These are phyloP conservation scores for Psilopogon haemacephalus DNA, from an alignment of 2,113 vertebrate genomes.

Conservation along the genomic window DNA sequence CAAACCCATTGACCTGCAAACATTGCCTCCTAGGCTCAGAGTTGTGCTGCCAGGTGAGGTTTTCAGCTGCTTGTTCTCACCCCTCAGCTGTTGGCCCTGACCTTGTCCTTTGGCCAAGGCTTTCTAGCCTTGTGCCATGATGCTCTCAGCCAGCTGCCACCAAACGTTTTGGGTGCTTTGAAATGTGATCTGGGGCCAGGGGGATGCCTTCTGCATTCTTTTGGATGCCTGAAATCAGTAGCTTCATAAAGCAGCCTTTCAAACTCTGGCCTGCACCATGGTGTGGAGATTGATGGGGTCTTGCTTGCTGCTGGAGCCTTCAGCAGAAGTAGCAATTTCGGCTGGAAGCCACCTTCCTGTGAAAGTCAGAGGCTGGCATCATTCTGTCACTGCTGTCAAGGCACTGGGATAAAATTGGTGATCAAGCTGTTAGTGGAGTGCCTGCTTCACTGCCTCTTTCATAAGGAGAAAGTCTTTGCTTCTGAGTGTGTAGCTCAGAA, in stretches of 20 bases:
- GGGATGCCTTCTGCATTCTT: background rate
- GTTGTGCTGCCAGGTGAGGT: background rate
- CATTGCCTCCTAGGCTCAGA: background rate
- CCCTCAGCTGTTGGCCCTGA: background rate
- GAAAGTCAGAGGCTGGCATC: background rate
- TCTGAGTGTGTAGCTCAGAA: background rate
- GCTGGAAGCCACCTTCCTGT: background rate
- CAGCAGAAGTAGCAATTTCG: background rate
- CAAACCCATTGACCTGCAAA: background rate
- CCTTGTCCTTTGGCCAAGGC: background rate
- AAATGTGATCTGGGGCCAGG: rapidly evolving
- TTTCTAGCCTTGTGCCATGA: background rate
- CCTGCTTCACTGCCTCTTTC: background rate
- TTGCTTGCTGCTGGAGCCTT: background rate
- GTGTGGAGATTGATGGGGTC: background rate
- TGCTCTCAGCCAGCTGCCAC: background rate
- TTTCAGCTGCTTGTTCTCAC: background rate
- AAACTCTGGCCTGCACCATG: background rate
- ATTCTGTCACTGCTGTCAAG: background rate
- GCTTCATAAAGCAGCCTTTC: background rate
- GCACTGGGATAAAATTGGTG: background rate
- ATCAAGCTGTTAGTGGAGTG: background rate
- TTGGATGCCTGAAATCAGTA: background rate
- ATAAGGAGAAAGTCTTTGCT: background rate
- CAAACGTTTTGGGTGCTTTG: background rate